Evolutionary conservation across 2,113 vertebrate genomes (phyloP).

Genomic region (Spheniscus mendiculus): DNA sequence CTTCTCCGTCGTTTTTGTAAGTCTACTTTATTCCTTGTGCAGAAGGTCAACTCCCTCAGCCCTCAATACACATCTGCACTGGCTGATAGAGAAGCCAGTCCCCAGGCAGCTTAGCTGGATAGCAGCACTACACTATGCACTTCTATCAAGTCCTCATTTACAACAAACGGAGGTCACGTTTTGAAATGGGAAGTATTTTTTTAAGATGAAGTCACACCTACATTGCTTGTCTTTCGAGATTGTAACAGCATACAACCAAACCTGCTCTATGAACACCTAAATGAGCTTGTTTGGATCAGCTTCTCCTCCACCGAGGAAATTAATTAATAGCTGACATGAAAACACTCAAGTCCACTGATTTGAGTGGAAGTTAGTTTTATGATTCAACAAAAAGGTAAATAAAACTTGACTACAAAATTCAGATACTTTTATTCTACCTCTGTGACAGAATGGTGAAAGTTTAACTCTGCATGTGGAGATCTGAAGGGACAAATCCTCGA

Average conservation of each 20-base stretch:
- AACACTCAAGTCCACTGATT: neutral
- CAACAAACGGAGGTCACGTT: neutral
- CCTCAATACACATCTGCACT: neutral
- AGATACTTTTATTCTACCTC: neutral
- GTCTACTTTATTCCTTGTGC: neutral
- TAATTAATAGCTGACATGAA: neutral
- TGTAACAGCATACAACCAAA: neutral
- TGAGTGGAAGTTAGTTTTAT: neutral
- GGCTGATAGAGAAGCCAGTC: neutral
- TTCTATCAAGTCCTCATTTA: neutral
- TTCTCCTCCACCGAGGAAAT: neutral
- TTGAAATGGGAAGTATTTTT: neutral
- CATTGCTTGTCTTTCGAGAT: neutral
- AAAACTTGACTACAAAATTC: neutral
- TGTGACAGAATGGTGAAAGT: neutral
- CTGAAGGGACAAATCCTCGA: neutral
- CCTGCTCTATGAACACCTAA: neutral
- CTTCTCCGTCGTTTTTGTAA: neutral
- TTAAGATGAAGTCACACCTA: neutral
- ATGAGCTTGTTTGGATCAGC: neutral
- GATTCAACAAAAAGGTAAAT: neutral
- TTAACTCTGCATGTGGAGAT: neutral
- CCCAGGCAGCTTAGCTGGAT: neutral
- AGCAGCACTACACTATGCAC: neutral
- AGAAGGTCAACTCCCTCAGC: neutral